These are phyloP conservation scores for Donacobius atricapilla DNA, from an alignment of 2,113 vertebrate species.

Conservation along the genomic window DNA sequence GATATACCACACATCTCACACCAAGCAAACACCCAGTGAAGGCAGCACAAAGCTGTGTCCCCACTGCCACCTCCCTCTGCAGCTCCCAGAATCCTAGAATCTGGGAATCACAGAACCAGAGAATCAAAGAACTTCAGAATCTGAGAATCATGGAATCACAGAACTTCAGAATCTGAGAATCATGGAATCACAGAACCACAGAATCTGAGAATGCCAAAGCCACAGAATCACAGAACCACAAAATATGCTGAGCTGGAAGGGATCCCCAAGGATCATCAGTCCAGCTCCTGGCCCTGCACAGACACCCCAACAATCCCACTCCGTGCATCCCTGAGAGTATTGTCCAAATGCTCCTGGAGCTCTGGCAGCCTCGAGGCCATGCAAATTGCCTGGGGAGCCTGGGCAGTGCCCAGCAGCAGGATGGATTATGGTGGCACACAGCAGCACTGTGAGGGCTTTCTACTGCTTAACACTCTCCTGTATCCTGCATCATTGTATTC, in stretches of 20 bases:
- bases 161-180: background rate
- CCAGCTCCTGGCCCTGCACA: background rate
- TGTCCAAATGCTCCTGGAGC: rapidly evolving
- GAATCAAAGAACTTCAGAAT: background rate
- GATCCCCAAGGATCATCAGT: background rate
- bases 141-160: background rate
- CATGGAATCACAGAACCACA: background rate
- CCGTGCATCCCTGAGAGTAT: background rate
- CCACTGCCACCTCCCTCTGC: background rate
- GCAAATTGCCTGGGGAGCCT: background rate
- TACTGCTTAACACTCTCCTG: background rate
- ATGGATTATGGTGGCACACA: background rate
- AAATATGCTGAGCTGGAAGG: background rate
- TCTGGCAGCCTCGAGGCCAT: background rate
- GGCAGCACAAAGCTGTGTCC: background rate
- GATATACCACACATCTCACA: rapidly evolving
- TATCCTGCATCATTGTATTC: background rate
- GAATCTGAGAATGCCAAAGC: background rate
- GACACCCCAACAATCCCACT: background rate
- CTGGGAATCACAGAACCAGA: too few relatives aligned
- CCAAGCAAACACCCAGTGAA: background rate
- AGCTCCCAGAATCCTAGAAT: background rate
- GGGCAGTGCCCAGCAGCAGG: background rate
- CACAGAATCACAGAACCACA: background rate
- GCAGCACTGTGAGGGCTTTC: background rate